A percentile compares a stretch with the other conserved stretches of the same genome.
Conservation (phyloP, 2,888 invertebrate genomes). For the Eupithecia inturbata region DNA sequence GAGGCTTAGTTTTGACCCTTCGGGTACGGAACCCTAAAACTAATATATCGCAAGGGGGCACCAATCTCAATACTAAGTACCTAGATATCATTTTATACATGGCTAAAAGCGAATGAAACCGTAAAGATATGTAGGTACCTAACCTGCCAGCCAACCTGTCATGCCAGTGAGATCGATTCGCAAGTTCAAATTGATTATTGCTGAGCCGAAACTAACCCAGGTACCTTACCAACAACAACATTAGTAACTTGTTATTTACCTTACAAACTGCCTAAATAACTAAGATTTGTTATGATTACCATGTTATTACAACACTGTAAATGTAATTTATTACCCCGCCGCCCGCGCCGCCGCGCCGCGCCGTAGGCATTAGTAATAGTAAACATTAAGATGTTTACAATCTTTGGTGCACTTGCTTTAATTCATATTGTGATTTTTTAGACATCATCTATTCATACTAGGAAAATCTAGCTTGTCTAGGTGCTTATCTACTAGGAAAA, state of each 20-base stretch:
- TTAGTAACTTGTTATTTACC: not conserved
- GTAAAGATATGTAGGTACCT: not conserved
- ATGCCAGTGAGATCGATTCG: not conserved
- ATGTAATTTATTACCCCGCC: not conserved
- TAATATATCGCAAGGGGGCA: too few relatives aligned
- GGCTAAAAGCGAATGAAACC: not conserved
- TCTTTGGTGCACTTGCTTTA: too few relatives aligned
- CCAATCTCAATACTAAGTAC: too few relatives aligned
- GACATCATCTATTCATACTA: too few relatives aligned
- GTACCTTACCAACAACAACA: not conserved
- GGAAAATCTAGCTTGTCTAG: too few relatives aligned
- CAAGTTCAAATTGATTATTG: not conserved
- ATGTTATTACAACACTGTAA: slow-evolving; percentile 2
- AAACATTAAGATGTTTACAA: not conserved
- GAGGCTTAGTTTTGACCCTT: too few relatives aligned
- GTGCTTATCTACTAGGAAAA: too few relatives aligned
- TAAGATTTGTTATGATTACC: slow-evolving; percentile 4
- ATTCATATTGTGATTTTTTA: too few relatives aligned
- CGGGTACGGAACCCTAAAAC: too few relatives aligned
- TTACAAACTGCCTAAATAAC: not conserved
- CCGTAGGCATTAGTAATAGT: not conserved
- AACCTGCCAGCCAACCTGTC: not conserved
- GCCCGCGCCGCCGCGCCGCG: too few relatives aligned
- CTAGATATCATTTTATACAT: too few relatives aligned
- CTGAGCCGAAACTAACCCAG: not conserved